Evolutionary conservation across 2,113 vertebrate genomes (phyloP), one percentile per base, ranked within the genome.

Genomic region (Ondatra zibethicus): DNA sequence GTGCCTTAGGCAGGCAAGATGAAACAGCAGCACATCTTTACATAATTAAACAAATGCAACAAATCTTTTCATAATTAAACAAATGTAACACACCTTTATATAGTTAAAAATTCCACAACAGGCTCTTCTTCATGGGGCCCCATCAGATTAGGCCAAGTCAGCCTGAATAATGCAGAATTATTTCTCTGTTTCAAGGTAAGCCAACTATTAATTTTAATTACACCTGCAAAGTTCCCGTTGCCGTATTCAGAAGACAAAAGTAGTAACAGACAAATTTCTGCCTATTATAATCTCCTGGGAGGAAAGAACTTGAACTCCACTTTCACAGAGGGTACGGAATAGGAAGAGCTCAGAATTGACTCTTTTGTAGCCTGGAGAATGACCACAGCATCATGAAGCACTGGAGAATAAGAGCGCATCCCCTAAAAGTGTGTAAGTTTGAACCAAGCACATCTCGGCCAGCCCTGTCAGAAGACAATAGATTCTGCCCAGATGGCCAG

Each of bases 211-310:
- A 87, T 27, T 31, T 86, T 93, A 87, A 66, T 66, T 92, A 52
- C 4, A 89, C 42, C 72, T 76, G 61, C 36, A 55, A 91, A 61
- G 25, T 39, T 45, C 61, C 36, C 76, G 81, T 85, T 76, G 9
- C 85, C 39, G 23, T 84, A 75, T 84, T 78, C 75, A 95, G 31
- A 78, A 55, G 55, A 10, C 52, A 95, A 93, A 76, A 50, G 42
- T 75, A 96, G 65, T 65, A 65, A 65, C 39, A 84, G 23, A 12
- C 80, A 91, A 76, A 95, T 75, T 92, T 94, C 58, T 88, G 65
- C n/a, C 42, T 77, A 77, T 80, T 29, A 66, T 81, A 52, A 13
- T 70, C 45, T 50, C 80, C 88, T n/a, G n/a, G 76, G 9, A 87
- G 21, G 77, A 96, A 90, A 55, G 1, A 84, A 1, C 47, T 61